Evolutionary conservation across 2,113 vertebrate species (phyloP).

Genomic region (Halichoeres trimaculatus): DNA sequence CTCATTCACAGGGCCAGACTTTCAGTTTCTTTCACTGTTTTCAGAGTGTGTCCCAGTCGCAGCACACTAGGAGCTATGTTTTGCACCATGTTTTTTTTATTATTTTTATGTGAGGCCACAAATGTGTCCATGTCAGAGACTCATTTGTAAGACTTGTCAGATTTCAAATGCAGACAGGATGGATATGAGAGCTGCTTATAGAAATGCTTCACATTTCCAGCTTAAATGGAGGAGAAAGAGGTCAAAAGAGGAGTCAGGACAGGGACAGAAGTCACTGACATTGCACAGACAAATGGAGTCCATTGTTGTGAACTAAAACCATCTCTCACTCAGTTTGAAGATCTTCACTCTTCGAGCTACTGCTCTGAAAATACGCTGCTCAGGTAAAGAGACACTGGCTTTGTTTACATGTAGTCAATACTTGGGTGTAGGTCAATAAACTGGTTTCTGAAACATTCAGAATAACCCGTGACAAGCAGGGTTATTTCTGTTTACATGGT

Average conservation of each 20-base stretch:
- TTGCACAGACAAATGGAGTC: conserved; percentile 14
- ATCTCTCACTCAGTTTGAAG: conserved; percentile 41
- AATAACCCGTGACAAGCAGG: too few species aligned
- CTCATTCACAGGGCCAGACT: not conserved
- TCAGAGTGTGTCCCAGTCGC: conserved; percentile 1
- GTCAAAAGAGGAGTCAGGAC: conserved; percentile 8
- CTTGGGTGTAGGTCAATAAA: too few species aligned
- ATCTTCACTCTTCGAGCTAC: conserved; percentile 48
- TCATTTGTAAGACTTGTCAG: conserved; percentile 7
- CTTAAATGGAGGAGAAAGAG: conserved; percentile 13
- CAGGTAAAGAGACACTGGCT: conserved; percentile 59
- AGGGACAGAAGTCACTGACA: conserved; percentile 16
- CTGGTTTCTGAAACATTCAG: too few species aligned
- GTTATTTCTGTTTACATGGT: too few species aligned
- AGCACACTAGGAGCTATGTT: not conserved
- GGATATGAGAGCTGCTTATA: not conserved
- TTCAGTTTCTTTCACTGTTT: not conserved
- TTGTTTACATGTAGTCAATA: too few species aligned
- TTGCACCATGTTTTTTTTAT: conserved; percentile 23
- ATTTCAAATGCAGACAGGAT: not conserved
- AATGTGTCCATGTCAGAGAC: conserved; percentile 10
- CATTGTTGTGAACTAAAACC: conserved; percentile 27
- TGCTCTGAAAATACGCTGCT: conserved; percentile 47
- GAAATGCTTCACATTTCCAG: not conserved
- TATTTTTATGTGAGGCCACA: conserved; percentile 14